phyloP scores from a whole-genome alignment of 2,888 invertebrate species.

The Tinea pellionella region DNA sequence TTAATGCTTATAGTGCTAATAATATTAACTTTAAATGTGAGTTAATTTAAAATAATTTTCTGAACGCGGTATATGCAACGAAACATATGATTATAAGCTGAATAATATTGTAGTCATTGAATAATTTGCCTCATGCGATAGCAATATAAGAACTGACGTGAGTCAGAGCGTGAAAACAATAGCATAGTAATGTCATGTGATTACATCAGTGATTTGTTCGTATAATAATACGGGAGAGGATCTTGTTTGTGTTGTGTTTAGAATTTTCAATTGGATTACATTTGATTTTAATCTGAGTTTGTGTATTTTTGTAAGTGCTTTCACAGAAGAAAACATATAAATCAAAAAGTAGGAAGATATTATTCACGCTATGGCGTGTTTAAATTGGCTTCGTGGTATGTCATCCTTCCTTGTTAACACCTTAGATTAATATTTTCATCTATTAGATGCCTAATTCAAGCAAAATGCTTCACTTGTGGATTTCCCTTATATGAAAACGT shows the following conservation, averaged over 20 bases:
- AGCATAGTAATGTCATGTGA: neutral
- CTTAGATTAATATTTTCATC: neutral
- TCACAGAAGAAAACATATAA: neutral
- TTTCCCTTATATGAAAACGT: neutral
- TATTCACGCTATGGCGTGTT: constrained; percentile 47
- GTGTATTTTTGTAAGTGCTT: neutral
- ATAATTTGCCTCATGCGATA: neutral
- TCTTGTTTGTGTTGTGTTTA: neutral
- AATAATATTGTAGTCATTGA: neutral
- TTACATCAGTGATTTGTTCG: neutral
- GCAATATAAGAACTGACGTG: neutral
- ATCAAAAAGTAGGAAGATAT: neutral
- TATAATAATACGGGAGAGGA: neutral
- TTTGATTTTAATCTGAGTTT: neutral
- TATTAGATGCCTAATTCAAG: neutral
- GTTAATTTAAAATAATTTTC: neutral
- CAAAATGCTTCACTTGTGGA: neutral
- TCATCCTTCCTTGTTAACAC: constrained; percentile 30
- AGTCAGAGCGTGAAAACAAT: neutral
- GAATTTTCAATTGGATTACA: neutral
- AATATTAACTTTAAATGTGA: neutral
- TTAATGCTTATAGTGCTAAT: too few species aligned
- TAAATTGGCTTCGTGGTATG: constrained; percentile 59
- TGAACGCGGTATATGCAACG: neutral
- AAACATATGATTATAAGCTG: neutral